Evolutionary conservation across 2,113 vertebrate genomes (phyloP).

Genomic region (Lanius ludovicianus): DNA sequence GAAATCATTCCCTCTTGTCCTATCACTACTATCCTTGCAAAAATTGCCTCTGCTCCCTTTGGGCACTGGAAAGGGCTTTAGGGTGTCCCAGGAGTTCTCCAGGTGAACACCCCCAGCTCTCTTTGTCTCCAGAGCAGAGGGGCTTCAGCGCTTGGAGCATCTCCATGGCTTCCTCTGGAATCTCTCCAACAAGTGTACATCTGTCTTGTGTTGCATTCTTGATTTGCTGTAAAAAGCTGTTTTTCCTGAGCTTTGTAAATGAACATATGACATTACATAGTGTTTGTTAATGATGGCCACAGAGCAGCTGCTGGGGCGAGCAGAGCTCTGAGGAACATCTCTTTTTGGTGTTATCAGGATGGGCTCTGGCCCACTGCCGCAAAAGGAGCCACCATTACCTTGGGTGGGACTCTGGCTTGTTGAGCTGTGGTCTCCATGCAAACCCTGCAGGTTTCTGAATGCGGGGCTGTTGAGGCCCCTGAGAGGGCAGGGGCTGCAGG

Average conservation of each 20-base stretch:
- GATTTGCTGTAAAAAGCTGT: neutral
- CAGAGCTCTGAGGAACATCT: neutral
- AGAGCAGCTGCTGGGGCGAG: neutral
- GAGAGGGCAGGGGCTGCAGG: neutral
- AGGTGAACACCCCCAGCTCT: neutral
- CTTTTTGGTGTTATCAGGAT: neutral
- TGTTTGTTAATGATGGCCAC: neutral
- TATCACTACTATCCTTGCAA: neutral
- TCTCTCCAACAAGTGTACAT: neutral
- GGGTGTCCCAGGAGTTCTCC: neutral
- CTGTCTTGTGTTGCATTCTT: neutral
- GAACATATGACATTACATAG: neutral
- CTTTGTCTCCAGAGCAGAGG: neutral
- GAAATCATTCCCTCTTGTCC: neutral
- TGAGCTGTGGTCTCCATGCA: neutral
- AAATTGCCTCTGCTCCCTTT: neutral
- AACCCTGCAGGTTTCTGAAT: neutral
- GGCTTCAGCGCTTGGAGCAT: neutral
- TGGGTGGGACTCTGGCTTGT: neutral
- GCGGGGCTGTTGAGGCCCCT: neutral
- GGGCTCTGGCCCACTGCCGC: neutral
- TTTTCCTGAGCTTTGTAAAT: neutral
- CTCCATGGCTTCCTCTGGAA: neutral
- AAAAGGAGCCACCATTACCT: neutral
- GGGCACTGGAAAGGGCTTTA: neutral